phyloP scores from a whole-genome alignment of 2,888 invertebrate species.

The Diplolepis rosae region DNA sequence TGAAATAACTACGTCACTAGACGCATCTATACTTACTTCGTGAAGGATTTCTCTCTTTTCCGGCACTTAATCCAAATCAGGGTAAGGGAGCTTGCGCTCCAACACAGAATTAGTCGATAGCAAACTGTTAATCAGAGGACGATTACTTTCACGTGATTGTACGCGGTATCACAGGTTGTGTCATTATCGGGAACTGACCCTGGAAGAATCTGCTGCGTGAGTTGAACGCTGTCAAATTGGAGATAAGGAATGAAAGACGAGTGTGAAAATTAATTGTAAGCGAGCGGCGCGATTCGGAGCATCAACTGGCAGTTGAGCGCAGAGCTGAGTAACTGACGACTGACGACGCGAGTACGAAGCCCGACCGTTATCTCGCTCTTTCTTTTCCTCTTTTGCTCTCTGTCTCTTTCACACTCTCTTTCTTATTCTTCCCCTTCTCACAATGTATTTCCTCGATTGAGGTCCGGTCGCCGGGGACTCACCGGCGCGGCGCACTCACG shows the following conservation, averaged over 20 bases:
- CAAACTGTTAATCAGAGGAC: neutral
- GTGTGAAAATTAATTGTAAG: neutral
- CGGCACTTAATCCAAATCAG: conserved; percentile 30
- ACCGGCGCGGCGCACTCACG: conserved; percentile 40
- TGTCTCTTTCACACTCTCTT: conserved; percentile 34
- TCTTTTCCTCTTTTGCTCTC: conserved; percentile 43
- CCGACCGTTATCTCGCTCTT: conserved; percentile 53
- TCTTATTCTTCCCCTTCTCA: conserved; percentile 35
- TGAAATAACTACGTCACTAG: neutral
- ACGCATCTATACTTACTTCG: conserved; percentile 9
- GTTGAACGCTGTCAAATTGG: conserved; percentile 10
- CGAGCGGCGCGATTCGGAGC: conserved; percentile 9
- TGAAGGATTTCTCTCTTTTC: neutral
- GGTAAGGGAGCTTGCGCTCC: conserved; percentile 13
- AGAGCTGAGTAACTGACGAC: conserved; percentile 55
- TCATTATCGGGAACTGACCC: neutral
- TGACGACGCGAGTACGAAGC: conserved; percentile 27
- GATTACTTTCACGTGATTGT: neutral
- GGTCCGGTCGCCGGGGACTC: conserved; percentile 42
- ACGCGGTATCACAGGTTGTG: neutral
- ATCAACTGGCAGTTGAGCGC: conserved; percentile 18
- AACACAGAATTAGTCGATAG: conserved; percentile 20
- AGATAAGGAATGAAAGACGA: neutral
- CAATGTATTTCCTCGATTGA: conserved; percentile 35
- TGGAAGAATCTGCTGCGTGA: conserved; percentile 11